Evolutionary conservation across 92 coral and sea anemone genomes (phyloP).

Genomic region (Heteractis magnifica): DNA sequence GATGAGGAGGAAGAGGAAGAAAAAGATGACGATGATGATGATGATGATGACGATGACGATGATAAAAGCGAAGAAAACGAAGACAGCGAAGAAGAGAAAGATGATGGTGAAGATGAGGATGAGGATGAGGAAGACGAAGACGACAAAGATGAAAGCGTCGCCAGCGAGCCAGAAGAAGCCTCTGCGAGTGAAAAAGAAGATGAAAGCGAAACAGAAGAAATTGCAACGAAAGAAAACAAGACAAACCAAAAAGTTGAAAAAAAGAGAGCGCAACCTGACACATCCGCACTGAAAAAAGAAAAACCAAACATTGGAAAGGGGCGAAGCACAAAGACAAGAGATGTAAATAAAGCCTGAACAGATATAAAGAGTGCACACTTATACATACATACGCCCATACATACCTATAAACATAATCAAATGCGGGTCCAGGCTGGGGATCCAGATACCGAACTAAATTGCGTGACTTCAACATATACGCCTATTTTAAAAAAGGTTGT

Average conservation of each 20-base stretch:
- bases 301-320: constrained; percentile 12
- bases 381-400: no score
- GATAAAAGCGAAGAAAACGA: constrained; percentile 20
- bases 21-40: constrained; percentile 14
- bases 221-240: constrained; percentile 20
- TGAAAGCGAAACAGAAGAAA: constrained; percentile 23
- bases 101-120: constrained; percentile 16
- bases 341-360: constrained; percentile 25
- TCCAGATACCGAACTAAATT: no score
- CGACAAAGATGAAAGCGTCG: background rate
- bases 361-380: no score
- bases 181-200: constrained; percentile 30
- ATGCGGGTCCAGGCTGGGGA: no score
- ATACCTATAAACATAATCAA: no score
- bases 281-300: constrained; percentile 11
- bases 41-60: constrained; percentile 30
- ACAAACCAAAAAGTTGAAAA: constrained; percentile 26
- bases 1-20: constrained; percentile 10
- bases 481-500: no score
- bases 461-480: no score
- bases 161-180: background rate
- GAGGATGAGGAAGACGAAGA: constrained; percentile 13
- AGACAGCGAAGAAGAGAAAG: constrained; percentile 23
- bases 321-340: constrained; percentile 9
- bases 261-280: constrained; percentile 14